Percentiles rank a stretch among this genome's conserved stretches.
phyloP scores from a whole-genome alignment of 2,113 vertebrate species.

The Percopsis transmontana region DNA sequence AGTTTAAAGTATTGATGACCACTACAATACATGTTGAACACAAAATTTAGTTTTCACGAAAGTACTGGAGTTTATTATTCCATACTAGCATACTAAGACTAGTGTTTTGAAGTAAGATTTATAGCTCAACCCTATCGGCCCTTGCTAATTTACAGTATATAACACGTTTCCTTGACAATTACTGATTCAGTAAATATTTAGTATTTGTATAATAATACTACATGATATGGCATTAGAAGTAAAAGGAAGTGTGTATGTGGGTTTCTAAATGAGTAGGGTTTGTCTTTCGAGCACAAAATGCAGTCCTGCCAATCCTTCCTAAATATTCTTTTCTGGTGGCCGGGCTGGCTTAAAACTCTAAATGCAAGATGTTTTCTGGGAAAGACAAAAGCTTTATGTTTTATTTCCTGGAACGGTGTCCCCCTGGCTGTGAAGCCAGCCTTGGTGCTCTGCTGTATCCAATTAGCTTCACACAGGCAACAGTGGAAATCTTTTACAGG shows the following conservation, averaged over 20 bases:
- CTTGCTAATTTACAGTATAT: conserved; percentile 1
- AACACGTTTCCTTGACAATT: too few species aligned
- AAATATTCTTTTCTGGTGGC: conserved; percentile 19
- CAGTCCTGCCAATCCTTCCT: conserved; percentile 24
- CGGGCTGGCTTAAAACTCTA: conserved; percentile 54
- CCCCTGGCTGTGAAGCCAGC: conserved; percentile 39
- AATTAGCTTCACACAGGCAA: conserved; percentile 61
- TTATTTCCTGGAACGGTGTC: conserved; percentile 63
- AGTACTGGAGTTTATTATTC: conserved; percentile 34
- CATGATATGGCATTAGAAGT: conserved; percentile 42
- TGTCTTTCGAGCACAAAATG: too few species aligned
- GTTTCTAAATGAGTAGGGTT: not conserved
- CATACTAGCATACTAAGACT: conserved; percentile 30
- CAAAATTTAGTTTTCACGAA: conserved; percentile 33
- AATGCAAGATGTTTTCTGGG: conserved; percentile 42
- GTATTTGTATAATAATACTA: conserved; percentile 61
- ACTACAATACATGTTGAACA: conserved; percentile 23
- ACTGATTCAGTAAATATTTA: conserved; percentile 1
- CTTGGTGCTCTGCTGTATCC: conserved; percentile 52
- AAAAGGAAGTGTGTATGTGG: conserved; percentile 20
- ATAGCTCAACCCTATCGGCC: conserved; percentile 12
- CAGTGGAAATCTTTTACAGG: conserved; percentile 51
- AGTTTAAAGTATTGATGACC: not conserved
- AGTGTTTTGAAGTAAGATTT: conserved; percentile 19
- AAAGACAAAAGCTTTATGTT: conserved; percentile 63